Base-by-base conservation (phyloP, 2,888 invertebrate genomes). In the Lasioglossum leucozonium region DNA sequence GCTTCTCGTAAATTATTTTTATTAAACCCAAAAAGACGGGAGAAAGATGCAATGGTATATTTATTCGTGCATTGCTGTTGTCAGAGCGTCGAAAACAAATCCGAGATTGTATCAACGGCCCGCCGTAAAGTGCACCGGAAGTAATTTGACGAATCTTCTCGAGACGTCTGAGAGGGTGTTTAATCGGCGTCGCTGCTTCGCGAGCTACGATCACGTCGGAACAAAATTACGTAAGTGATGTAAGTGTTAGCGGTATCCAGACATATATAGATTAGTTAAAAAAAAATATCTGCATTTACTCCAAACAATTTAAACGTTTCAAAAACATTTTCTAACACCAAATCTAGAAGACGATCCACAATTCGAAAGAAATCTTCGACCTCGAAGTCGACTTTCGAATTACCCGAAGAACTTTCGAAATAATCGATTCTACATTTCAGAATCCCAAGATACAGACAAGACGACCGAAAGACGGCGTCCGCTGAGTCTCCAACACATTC, bases 181-280 rank as follows among this genome's bases (percentile, higher is more conserved):
- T 6, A 26, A 76, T 58, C 55, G 8, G 13, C 82, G 72, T 85
- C 47, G 76, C 30, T 82, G 87, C 58, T 40, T 81, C 65, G 67
- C 73, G 2, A 79, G 47, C 40, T 74, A 37, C 67, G 76, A 85
- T 30, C 55, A 72, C 82, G 69, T 79, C 72, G 78, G 84, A 71
- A 84, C 77, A 78, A 87, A 94, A 94, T 94, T 93, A 93, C 93
- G 93, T 93, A 94, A 94, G 94, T 94, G 92, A 94, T 91, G 94
- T 93, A 93, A 94, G 93, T 93, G 90, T 78, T 82, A 30, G 30
- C 40, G 8, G 37, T 22, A 62, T 22, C 34, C 47, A 42, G 40
- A 85, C 51, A 44, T 71, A 40, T 22, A 69, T 40, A n/a, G 69
- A 13, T 55, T 4, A 8, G 0, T n/a, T n/a, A n/a, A n/a, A n/a